Evolutionary conservation across 2,888 invertebrate genomes (phyloP).

Genomic region (Scaptomyza polygonia): DNA sequence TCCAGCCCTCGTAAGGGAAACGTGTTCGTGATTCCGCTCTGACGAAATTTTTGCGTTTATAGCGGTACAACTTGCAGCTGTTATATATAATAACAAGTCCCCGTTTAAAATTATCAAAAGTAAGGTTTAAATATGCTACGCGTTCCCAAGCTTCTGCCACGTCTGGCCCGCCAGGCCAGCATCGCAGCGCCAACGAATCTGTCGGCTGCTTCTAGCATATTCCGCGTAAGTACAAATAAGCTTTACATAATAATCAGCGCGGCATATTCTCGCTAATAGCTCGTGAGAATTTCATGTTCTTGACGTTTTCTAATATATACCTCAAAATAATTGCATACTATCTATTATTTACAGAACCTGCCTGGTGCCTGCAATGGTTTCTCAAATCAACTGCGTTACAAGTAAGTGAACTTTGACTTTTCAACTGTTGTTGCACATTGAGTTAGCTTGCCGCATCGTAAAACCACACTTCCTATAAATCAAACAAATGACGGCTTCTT

Average conservation of each 20-base stretch:
- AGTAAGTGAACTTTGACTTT: conserved; percentile 74
- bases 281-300: conserved; percentile 35
- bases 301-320: conserved; percentile 26
- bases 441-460: conserved; percentile 4
- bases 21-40: conserved; percentile 68
- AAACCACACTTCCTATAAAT: conserved; percentile 4
- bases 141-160: conserved; percentile 80
- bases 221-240: conserved; percentile 78
- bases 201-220: conserved; percentile 79
- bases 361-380: conserved; percentile 75
- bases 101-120: conserved; percentile 42
- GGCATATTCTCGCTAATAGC: conserved; percentile 38
- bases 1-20: conserved; percentile 66
- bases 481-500: conserved; percentile 29
- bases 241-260: conserved; percentile 70
- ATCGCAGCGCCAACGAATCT: conserved; percentile 60
- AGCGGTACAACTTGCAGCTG: conserved; percentile 52
- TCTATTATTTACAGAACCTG: conserved; percentile 62
- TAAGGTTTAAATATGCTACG: conserved; percentile 74
- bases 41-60: conserved; percentile 67
- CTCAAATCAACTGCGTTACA: conserved; percentile 76
- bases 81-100: conserved; percentile 47
- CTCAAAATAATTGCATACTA: conserved; percentile 13
- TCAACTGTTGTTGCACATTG: background rate
- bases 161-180: conserved; percentile 71